phyloP scores from a whole-genome alignment of 2,888 invertebrate genomes.

The Hipparchia sbordonii region DNA sequence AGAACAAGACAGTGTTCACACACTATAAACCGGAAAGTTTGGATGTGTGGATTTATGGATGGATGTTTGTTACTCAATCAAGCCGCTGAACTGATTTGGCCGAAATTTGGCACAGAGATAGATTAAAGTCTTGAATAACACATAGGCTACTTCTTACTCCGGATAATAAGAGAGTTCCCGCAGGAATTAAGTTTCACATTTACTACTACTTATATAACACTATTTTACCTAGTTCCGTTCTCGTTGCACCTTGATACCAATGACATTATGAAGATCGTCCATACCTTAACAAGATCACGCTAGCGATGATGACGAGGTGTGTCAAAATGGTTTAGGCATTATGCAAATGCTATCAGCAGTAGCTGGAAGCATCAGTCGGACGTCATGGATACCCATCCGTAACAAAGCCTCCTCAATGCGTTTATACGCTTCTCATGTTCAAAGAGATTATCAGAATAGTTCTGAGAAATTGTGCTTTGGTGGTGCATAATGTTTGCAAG shows the following conservation, averaged over 20 bases:
- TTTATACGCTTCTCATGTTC: slow-evolving; percentile 24
- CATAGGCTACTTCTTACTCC: too few species aligned
- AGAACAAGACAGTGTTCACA: too few species aligned
- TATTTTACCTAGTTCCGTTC: not conserved
- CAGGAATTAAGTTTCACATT: too few species aligned
- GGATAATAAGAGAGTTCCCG: too few species aligned
- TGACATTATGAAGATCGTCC: slow-evolving; percentile 46
- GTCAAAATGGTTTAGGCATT: slow-evolving; percentile 69
- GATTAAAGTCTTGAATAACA: too few species aligned
- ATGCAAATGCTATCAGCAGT: slow-evolving; percentile 74
- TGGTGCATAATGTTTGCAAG: not conserved
- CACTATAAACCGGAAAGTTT: too few species aligned
- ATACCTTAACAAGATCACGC: slow-evolving; percentile 66
- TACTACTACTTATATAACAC: too few species aligned
- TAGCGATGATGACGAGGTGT: slow-evolving; percentile 71
- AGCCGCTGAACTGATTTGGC: too few species aligned
- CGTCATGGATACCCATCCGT: slow-evolving; percentile 54
- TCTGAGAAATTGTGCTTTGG: not conserved
- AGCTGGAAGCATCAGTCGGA: slow-evolving; percentile 58
- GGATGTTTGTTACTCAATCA: too few species aligned
- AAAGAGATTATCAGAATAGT: not conserved
- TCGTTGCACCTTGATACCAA: not conserved
- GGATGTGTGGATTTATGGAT: too few species aligned
- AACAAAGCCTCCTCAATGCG: slow-evolving; percentile 42
- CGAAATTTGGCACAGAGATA: too few species aligned